Evolutionary conservation across 2,888 invertebrate species (phyloP).

Genomic region (Hydrotaea cyrtoneurina): DNA sequence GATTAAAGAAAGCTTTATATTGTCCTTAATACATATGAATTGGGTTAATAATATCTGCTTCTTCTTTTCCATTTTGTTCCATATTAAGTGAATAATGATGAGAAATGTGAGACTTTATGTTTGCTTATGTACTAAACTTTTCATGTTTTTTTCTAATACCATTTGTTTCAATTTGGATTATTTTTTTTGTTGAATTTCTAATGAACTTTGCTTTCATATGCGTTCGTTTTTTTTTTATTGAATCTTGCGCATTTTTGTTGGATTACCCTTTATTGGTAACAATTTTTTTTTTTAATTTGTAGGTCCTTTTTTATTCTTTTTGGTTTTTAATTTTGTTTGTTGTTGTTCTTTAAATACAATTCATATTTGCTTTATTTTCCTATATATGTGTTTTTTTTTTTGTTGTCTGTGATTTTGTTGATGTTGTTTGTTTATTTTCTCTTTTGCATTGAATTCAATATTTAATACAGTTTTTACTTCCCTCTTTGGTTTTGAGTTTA

Average conservation of each 20-base stretch:
- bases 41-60: neutral
- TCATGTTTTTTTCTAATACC: conserved; percentile 1
- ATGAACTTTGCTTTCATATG: conserved; percentile 44
- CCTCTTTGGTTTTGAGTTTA: conserved; percentile 43
- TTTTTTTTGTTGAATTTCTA: conserved; percentile 7
- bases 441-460: conserved; percentile 12
- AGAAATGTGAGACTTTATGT: neutral
- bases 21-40: conserved; percentile 60
- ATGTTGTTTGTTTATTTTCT: neutral
- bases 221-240: conserved; percentile 12
- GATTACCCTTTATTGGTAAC: neutral
- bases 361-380: conserved; percentile 55
- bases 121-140: neutral
- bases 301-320: conserved; percentile 39
- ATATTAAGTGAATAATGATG: conserved; percentile 16
- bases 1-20: conserved; percentile 60
- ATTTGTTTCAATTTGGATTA: conserved; percentile 50
- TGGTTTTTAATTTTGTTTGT: conserved; percentile 16
- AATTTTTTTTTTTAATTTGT: conserved; percentile 16
- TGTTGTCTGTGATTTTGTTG: too few relatives aligned
- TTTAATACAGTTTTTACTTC: conserved; percentile 44
- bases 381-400: neutral
- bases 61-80: conserved; percentile 5
- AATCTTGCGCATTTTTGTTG: conserved; percentile 2
- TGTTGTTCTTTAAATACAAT: conserved; percentile 58